Evolutionary conservation across 2,888 invertebrate genomes (phyloP).

Genomic region (Volucella inanis): DNA sequence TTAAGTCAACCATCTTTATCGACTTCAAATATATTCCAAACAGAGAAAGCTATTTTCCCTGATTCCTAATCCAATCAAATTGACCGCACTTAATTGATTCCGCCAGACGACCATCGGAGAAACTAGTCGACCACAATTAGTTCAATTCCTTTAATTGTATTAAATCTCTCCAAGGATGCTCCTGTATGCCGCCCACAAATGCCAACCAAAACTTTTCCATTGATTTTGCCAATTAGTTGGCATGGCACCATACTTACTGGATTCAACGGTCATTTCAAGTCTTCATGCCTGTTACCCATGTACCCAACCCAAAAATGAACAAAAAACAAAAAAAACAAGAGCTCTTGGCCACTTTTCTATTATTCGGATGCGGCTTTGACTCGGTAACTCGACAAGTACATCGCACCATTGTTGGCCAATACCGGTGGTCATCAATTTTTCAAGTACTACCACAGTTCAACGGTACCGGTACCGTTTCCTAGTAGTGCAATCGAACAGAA

Average conservation of each 20-base stretch:
- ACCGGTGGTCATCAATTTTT: conserved; percentile 63
- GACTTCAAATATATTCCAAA: background rate
- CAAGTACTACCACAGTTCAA: conserved; percentile 48
- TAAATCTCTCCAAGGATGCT: conserved; percentile 27
- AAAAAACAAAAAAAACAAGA: too few species aligned
- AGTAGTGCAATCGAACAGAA: conserved; percentile 71
- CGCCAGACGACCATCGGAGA: conserved; percentile 26
- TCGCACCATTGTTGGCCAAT: background rate
- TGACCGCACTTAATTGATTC: conserved; percentile 46
- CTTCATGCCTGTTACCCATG: conserved; percentile 6
- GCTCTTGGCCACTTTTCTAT: conserved; percentile 3
- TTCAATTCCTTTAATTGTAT: conserved; percentile 54
- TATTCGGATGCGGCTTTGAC: conserved; percentile 31
- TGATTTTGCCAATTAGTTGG: conserved; percentile 70
- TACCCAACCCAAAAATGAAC: background rate
- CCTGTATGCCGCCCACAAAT: conserved; percentile 1
- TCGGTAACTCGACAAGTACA: conserved; percentile 36
- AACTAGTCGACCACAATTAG: conserved; percentile 50
- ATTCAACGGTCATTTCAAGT: conserved; percentile 54
- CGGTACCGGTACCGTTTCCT: conserved; percentile 5
- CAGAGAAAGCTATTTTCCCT: background rate
- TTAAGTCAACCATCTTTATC: background rate
- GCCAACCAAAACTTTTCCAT: conserved; percentile 48
- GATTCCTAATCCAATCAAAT: background rate
- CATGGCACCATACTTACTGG: conserved; percentile 43